A percentile compares a stretch with the other conserved stretches of the same genome.
Conservation (phyloP, 2,797 vertebrate species). For the Parambassis ranga region DNA sequence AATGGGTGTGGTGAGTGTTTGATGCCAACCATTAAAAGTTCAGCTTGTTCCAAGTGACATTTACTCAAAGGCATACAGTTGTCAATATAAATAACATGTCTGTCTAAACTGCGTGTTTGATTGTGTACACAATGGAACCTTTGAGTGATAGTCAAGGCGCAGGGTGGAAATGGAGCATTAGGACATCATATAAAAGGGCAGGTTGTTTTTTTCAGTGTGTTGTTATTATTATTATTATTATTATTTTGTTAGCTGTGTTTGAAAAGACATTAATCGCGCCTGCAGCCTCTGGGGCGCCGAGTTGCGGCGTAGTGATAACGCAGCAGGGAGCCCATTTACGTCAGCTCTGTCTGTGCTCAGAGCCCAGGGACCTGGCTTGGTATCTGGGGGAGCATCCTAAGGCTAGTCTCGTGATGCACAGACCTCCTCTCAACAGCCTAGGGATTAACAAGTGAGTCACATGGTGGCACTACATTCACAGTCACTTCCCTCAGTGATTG, state of each 20-base stretch:
- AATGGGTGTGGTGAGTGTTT: constrained; percentile 70
- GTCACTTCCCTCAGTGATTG: constrained; percentile 15
- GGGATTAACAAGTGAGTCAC: constrained; percentile 54
- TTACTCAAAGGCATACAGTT: constrained; percentile 48
- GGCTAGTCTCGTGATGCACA: constrained; percentile 58
- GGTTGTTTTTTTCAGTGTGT: constrained; percentile 38
- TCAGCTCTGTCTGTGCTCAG: constrained; percentile 71
- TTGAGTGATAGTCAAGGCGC: constrained; percentile 17
- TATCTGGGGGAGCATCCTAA: constrained; percentile 51
- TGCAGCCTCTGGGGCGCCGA: constrained; percentile 50
- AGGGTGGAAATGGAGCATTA: not conserved
- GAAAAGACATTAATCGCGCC: constrained; percentile 46
- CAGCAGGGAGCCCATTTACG: constrained; percentile 76
- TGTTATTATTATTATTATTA: constrained; percentile 20
- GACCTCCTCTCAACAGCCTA: constrained; percentile 39
- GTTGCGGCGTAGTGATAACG: constrained; percentile 53
- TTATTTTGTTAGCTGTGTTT: constrained; percentile 33
- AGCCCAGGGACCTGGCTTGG: constrained; percentile 61
- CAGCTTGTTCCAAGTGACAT: constrained; percentile 55
- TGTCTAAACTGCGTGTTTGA: constrained; percentile 41
- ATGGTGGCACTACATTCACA: constrained; percentile 36
- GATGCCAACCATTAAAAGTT: constrained; percentile 69
- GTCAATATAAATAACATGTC: constrained; percentile 51
- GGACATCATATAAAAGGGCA: constrained; percentile 16
- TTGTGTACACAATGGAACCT: constrained; percentile 27